These are phyloP conservation scores for Sinocyclocheilus maitianheensis DNA, from an alignment of 2,113 vertebrate species.

Conservation along the genomic window DNA sequence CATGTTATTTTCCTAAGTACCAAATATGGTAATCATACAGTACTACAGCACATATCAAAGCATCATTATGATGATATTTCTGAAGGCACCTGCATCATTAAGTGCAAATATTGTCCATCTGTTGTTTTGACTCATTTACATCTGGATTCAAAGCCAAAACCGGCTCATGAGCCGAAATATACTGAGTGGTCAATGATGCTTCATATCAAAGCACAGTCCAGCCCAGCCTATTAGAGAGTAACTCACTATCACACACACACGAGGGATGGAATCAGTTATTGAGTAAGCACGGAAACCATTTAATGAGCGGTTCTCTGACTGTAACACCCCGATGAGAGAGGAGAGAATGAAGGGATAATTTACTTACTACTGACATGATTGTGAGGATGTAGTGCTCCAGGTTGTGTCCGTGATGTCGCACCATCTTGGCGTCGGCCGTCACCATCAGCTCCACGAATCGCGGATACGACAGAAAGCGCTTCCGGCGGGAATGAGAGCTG, in stretches of 20 bases:
- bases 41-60: neutral
- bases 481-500: slow-evolving; percentile 72
- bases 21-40: neutral
- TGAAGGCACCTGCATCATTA: neutral
- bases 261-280: neutral
- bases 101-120: neutral
- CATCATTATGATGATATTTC: neutral
- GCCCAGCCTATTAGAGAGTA: neutral
- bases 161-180: neutral
- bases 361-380: slow-evolving; percentile 99
- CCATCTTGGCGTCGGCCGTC: slow-evolving; percentile 92
- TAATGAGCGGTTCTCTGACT: too few relatives aligned
- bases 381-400: slow-evolving; percentile 95
- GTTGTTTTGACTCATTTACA: neutral
- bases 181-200: neutral
- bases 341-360: slow-evolving; percentile 63
- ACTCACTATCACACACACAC: neutral
- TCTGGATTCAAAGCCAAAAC: neutral
- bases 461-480: slow-evolving; percentile 96
- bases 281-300: neutral
- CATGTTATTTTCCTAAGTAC: neutral
- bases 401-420: slow-evolving; percentile 85
- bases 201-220: neutral
- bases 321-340: neutral
- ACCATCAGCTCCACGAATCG: slow-evolving; percentile 98